These are phyloP conservation scores for Chrysomallon squamiferum DNA, from an alignment of 1,140 invertebrate species.

Conservation along the genomic window DNA sequence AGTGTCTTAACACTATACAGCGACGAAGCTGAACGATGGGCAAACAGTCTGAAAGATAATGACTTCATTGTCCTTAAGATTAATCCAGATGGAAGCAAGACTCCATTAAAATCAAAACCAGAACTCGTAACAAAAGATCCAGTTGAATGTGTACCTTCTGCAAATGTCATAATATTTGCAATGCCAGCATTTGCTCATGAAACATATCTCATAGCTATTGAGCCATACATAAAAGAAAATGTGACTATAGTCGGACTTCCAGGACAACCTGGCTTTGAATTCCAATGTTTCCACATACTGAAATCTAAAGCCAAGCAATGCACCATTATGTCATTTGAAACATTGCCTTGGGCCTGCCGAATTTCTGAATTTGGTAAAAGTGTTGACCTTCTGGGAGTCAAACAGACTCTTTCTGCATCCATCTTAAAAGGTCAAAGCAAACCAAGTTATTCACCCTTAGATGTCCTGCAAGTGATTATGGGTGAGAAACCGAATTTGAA, in stretches of 20 bases:
- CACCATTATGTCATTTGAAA: slow-evolving; percentile 30
- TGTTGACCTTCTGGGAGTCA: slow-evolving; percentile 34
- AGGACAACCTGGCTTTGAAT: slow-evolving; percentile 48
- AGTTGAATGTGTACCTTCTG: slow-evolving; percentile 12
- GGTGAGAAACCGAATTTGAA: slow-evolving; percentile 29
- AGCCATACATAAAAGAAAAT: slow-evolving; percentile 24
- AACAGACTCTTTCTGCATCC: slow-evolving; percentile 31
- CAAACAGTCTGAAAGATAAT: slow-evolving; percentile 26
- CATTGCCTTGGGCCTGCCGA: slow-evolving; percentile 43
- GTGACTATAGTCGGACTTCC: slow-evolving; percentile 38
- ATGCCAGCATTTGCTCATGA: slow-evolving; percentile 40
- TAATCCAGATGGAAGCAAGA: not conserved
- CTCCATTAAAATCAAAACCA: slow-evolving; percentile 16
- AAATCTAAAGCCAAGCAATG: slow-evolving; percentile 19
- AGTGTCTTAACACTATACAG: slow-evolving; percentile 41
- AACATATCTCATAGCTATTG: slow-evolving; percentile 33
- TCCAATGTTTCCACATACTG: slow-evolving; percentile 31
- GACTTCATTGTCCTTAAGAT: slow-evolving; percentile 30
- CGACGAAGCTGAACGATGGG: slow-evolving; percentile 50
- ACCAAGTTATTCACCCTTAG: slow-evolving; percentile 11
- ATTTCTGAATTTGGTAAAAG: slow-evolving; percentile 36
- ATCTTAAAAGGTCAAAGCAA: slow-evolving; percentile 25
- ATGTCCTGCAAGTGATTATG: slow-evolving; percentile 27
- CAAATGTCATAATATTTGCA: slow-evolving; percentile 30
- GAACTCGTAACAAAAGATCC: slow-evolving; percentile 32